phyloP scores from a whole-genome alignment of 2,113 vertebrate species.

The Alouatta palliata region DNA sequence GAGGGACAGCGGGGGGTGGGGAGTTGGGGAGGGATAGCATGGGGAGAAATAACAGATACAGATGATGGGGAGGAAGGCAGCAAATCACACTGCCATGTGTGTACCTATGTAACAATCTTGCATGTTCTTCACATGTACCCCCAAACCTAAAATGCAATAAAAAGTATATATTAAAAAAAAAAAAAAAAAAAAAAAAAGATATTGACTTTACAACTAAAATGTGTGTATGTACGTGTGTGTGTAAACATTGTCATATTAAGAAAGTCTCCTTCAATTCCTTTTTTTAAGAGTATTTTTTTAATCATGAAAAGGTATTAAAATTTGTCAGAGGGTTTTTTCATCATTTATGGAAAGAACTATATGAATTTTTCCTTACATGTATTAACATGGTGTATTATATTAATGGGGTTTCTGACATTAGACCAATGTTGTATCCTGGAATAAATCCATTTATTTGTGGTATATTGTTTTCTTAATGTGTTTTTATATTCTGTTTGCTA shows the following conservation, averaged over 20 bases:
- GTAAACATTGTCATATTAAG: background rate
- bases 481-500: background rate
- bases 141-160: no score
- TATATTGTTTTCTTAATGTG: background rate
- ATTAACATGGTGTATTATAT: background rate
- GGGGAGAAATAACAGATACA: no score
- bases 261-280: background rate
- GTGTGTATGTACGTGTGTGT: background rate
- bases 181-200: no score
- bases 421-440: background rate
- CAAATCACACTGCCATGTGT: no score
- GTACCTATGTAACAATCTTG: no score
- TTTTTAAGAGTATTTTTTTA: background rate
- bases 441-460: background rate
- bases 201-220: background rate
- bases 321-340: background rate
- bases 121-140: no score
- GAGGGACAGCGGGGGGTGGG: no score
- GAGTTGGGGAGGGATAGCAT: no score
- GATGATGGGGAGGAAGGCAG: no score
- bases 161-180: no score
- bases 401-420: background rate
- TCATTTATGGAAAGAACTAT: background rate
- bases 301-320: background rate
- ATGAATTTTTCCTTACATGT: background rate